Base-by-base conservation (phyloP, 1,140 invertebrate species). In the Riptortus pedestris region DNA sequence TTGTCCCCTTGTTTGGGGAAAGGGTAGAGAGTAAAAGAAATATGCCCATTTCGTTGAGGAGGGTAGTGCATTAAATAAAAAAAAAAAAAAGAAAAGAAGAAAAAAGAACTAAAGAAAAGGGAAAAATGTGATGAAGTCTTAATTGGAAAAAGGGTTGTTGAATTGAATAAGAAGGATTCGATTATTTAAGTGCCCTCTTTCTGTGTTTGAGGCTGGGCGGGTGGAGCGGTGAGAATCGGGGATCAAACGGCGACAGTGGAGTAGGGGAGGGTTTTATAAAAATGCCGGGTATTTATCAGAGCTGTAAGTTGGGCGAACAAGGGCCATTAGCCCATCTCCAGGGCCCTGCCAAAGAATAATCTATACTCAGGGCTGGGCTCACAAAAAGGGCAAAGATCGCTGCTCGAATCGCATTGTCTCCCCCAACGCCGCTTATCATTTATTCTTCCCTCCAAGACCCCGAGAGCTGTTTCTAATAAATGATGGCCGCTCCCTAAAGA, bases 1-100 rank as follows among this genome's bases (percentile, higher is more conserved):
- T 60, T 60, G 58, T 60, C 58, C 33, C 33, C 58, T 60, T 38
- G 58, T 22, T 38, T 20, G 58, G 58, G 18, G 58, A 60, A 60
- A 60, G 58, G 58, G 58, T 60, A 33, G 58, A 60, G 48, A 51
- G 48, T 51, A 51, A 22, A 60, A 60, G 58, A 60, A 60, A 60
- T 38, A 38, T 33, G 33, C 58, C 58, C 57, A 60, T 60, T 60
- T 22, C 29, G 27, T 60, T 38, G 29, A 38, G 58, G 18, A 22
- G 58, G 58, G 26, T 28, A 31, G 26, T 28, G 27, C 29, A 33
- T 22, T 38, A 60, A 60, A 60, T 26, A 29, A 60, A 60, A 38
- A 38, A 38, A 60, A 60, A 33, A 60, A 60, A n/a, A 59, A n/a
- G n/a, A n/a, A n/a, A 60, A 33, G 38, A 60, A 38, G 58, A 60